phyloP scores from a whole-genome alignment of 2,888 invertebrate species.

The Himalopsyche kuldschensis region DNA sequence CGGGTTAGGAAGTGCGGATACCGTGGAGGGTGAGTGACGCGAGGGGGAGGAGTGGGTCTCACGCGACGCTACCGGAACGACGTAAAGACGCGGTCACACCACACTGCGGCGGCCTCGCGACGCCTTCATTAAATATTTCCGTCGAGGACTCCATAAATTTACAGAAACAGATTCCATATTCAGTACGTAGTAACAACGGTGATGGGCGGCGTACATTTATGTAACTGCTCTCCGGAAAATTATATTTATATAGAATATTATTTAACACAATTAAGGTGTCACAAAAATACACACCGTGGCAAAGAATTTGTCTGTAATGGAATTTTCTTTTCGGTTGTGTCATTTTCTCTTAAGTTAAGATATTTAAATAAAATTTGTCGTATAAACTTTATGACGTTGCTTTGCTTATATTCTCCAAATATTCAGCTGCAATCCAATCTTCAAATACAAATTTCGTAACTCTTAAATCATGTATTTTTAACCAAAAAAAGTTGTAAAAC shows the following conservation, averaged over 20 bases:
- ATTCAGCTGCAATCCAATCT: no score
- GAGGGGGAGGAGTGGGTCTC: neutral
- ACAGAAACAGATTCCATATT: neutral
- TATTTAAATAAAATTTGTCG: no score
- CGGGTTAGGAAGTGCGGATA: neutral
- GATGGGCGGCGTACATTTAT: neutral
- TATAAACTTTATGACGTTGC: no score
- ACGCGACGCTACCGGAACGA: neutral
- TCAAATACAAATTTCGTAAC: no score
- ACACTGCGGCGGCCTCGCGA: neutral
- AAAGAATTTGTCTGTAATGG: neutral
- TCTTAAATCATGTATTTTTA: no score
- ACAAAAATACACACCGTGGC: neutral
- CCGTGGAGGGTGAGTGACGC: neutral
- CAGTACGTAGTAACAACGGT: neutral
- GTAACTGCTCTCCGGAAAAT: neutral
- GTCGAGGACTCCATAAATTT: neutral
- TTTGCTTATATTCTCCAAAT: no score
- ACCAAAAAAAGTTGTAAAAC: no score
- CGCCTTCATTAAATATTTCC: slow-evolving; percentile 1
- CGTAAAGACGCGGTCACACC: neutral
- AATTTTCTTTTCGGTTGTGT: no score
- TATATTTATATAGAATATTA: no score
- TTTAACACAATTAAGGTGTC: no score
- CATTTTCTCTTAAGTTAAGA: no score